phyloP scores from a whole-genome alignment of 2,797 vertebrate species.

The Okamejei kenojei region DNA sequence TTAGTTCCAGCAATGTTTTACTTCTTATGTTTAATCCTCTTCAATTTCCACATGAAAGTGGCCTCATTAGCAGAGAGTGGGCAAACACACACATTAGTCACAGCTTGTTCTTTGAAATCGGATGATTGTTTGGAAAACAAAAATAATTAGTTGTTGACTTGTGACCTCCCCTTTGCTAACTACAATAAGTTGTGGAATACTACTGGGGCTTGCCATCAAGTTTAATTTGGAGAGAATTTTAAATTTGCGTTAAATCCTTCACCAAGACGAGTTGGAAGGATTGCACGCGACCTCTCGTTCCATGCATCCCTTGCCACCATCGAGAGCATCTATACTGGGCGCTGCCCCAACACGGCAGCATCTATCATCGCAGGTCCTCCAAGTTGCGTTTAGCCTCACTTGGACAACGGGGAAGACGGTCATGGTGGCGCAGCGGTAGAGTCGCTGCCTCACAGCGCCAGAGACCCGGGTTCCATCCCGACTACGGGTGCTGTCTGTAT shows the following conservation, averaged over 20 bases:
- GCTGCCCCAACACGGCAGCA: too few relatives aligned
- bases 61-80: slow-evolving; percentile 12
- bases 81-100: neutral
- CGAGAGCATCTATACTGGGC: neutral
- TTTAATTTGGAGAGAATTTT: neutral
- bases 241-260: neutral
- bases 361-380: too few relatives aligned
- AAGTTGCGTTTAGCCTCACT: too few relatives aligned
- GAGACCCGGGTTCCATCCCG: too few relatives aligned
- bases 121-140: neutral
- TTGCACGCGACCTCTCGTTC: too few relatives aligned
- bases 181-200: neutral
- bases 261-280: neutral
- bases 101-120: neutral
- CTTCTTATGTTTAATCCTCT: slow-evolving; percentile 28
- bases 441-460: too few relatives aligned
- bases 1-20: neutral
- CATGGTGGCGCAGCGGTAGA: too few relatives aligned
- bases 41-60: slow-evolving; percentile 25
- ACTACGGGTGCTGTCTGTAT: too few relatives aligned
- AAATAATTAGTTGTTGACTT: slow-evolving; percentile 12
- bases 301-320: too few relatives aligned
- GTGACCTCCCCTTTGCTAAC: neutral
- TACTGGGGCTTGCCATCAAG: neutral
- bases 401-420: too few relatives aligned